Evolutionary conservation across 2,113 vertebrate genomes (phyloP), one percentile per base, ranked within the genome.

Genomic region (Pangasianodon hypophthalmus): DNA sequence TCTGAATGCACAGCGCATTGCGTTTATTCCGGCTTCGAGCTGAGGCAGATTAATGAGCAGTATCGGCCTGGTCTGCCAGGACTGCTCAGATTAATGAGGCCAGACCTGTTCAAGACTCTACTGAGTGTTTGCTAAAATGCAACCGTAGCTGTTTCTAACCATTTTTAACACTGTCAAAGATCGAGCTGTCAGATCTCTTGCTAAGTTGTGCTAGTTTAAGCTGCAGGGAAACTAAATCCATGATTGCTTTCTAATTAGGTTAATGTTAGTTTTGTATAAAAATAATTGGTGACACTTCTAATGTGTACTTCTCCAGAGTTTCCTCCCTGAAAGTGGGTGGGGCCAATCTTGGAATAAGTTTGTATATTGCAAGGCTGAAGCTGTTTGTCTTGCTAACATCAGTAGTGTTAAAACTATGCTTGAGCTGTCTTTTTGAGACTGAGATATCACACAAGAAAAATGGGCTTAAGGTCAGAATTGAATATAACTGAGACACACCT

Each of bases 41-140:
- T 82, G 91, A 91, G 71, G 89, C 92, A 95, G 94, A 95, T 94
- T 95, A 95, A 96, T 95, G 94, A 96, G 94, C 92, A 92, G 84
- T 62, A 71, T 62, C 69, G 50, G 84, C 92, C 92, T 92, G 89
- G 91, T 92, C 92, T 95, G 84, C 94, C 84, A 86, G 71, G 90
- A 92, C 92, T 92, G 90, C 75, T 88, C 94, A 93, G 93, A 95
- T 95, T 95, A 95, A 95, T 95, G 94, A 95, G 92, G 93, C 93
- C 92, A 93, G 90, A 80, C 93, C 67, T 92, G 93, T 93, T 93
- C 92, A 93, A 93, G 91, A 92, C 93, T 93, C 93, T 92, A 88
- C 54, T 89, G 92, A 94, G 89, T 92, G 92, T 86, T 87, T 90
- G 79, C 90, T 92, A 91, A 93, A 91, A 93, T 94, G 92, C 87